Evolutionary conservation across 2,888 invertebrate genomes (phyloP).

Genomic region (Isotomurus palustris): DNA sequence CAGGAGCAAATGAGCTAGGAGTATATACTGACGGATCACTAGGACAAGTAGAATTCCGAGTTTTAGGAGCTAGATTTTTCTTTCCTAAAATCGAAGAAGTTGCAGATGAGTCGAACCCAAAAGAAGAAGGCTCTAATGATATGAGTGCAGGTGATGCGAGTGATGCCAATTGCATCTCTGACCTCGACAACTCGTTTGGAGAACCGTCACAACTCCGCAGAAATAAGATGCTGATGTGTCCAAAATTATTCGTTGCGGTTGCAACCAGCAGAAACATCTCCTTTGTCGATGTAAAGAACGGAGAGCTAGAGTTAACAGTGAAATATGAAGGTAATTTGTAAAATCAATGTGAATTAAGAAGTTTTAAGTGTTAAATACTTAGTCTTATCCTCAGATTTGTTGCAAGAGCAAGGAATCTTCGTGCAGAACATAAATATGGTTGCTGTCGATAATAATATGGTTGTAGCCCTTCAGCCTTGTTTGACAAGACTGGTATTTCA

Average conservation of each 20-base stretch:
- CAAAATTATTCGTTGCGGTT: conserved; percentile 30
- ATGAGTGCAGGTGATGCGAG: background rate
- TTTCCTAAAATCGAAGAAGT: background rate
- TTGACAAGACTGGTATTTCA: conserved; percentile 20
- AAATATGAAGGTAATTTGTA: conserved; percentile 31
- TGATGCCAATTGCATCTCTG: conserved; percentile 1
- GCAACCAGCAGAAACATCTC: conserved; percentile 29
- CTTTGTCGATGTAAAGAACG: conserved; percentile 31
- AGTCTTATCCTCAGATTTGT: conserved; percentile 10
- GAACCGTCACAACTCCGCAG: conserved; percentile 7
- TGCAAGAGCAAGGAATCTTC: conserved; percentile 27
- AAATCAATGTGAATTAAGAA: background rate
- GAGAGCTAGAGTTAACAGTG: conserved; percentile 23
- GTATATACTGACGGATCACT: no score
- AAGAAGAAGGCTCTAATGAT: background rate
- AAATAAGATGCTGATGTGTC: conserved; percentile 13
- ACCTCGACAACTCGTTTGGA: conserved; percentile 4
- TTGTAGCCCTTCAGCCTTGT: conserved; percentile 33
- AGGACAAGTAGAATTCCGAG: no score
- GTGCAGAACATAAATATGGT: conserved; percentile 26
- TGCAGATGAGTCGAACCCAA: background rate
- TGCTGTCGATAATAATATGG: conserved; percentile 13
- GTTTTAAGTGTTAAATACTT: background rate
- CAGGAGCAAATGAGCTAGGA: no score
- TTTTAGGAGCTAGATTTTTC: conserved; percentile 28